Conservation (phyloP, 2,888 invertebrate species). For the Chouioia cunea region DNA sequence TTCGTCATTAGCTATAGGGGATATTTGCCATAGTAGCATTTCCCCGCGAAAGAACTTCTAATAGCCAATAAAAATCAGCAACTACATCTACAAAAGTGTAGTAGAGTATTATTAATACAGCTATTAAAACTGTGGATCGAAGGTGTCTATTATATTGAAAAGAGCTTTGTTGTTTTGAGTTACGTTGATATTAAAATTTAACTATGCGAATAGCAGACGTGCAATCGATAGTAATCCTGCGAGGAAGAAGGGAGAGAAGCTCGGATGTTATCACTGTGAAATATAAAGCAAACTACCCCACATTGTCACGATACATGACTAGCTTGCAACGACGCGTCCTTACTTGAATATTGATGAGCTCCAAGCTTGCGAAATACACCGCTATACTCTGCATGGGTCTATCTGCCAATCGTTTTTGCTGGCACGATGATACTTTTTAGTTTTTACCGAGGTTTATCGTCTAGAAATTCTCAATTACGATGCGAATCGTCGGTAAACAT, state of each 20-base stretch:
- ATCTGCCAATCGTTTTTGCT: neutral
- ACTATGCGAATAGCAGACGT: neutral
- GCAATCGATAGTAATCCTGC: constrained; percentile 57
- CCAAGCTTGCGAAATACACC: constrained; percentile 46
- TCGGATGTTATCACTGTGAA: constrained; percentile 55
- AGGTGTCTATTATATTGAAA: neutral
- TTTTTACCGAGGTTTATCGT: no score
- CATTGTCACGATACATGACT: constrained; percentile 55
- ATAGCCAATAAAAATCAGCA: constrained; percentile 46
- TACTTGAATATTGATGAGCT: constrained; percentile 57
- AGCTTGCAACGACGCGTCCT: constrained; percentile 46
- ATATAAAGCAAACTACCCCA: constrained; percentile 60
- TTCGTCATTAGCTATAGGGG: constrained; percentile 40
- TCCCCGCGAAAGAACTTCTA: constrained; percentile 26
- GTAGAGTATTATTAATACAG: constrained; percentile 36
- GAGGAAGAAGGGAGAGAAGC: neutral
- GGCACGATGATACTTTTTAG: neutral
- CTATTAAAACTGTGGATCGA: constrained; percentile 25
- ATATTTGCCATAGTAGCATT: neutral
- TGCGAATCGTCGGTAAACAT: no score
- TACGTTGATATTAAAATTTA: no score
- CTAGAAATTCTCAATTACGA: no score
- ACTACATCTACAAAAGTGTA: constrained; percentile 40
- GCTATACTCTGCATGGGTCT: constrained; percentile 1
- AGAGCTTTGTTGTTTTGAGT: neutral